Conservation (phyloP, 2,797 vertebrate genomes). For the Ctenopoma kingsleyae region DNA sequence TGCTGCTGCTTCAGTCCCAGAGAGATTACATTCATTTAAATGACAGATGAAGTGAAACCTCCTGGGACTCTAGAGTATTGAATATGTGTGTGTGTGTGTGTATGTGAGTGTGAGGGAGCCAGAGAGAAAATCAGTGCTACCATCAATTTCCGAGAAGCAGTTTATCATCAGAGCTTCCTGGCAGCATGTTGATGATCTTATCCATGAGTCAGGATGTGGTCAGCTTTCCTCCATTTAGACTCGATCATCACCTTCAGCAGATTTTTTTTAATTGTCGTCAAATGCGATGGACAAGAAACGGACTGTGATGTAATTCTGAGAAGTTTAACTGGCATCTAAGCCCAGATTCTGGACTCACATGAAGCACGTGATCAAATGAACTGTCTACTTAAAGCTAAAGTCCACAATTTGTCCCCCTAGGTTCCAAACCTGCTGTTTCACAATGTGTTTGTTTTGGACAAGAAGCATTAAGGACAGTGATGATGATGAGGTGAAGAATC, state of each 20-base stretch:
- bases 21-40: slow-evolving; percentile 22
- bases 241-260: not conserved
- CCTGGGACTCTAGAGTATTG: slow-evolving; percentile 4
- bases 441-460: too few relatives aligned
- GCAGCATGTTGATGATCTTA: slow-evolving; percentile 55
- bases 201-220: slow-evolving; percentile 44
- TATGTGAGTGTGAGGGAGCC: slow-evolving; percentile 15
- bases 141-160: slow-evolving; percentile 50
- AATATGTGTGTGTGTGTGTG: slow-evolving; percentile 14
- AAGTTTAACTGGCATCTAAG: not conserved
- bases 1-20: slow-evolving; percentile 5
- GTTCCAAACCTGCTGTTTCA: too few relatives aligned
- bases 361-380: not conserved
- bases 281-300: not conserved
- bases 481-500: too few relatives aligned
- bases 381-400: not conserved
- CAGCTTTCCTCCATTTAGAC: not conserved
- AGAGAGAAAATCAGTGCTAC: slow-evolving; percentile 19
- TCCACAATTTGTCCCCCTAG: too few relatives aligned
- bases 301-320: not conserved
- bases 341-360: too few relatives aligned
- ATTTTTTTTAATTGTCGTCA: not conserved
- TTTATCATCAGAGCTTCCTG: slow-evolving; percentile 59
- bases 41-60: slow-evolving; percentile 34
- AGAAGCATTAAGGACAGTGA: too few relatives aligned